Base-by-base conservation (phyloP, 2,113 vertebrate genomes). In the Phrynosoma platyrhinos region DNA sequence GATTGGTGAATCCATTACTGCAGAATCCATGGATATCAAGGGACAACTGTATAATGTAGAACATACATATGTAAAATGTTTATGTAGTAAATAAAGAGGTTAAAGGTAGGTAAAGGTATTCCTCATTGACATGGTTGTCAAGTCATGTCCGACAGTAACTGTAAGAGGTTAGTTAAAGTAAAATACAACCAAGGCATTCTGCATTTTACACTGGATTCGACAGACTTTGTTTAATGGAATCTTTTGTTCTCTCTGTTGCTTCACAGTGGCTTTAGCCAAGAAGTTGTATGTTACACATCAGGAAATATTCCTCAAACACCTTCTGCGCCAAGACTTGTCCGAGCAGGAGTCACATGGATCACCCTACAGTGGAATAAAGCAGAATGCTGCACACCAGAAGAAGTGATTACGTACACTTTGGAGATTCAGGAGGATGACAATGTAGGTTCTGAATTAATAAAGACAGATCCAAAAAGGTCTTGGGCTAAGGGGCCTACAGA, bases 351-450 rank as follows among this genome's bases (percentile, higher is more conserved):
- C 84, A 98, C 98, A 23, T 99, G 99, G 99, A 96, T 99, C 89
- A 97, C 96, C 0, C 87, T 99, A 96, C 98, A 99, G 95, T 99
- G 99, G 99, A 98, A 91, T 64, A 98, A 98, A 90, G 98, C 98
- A 0, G 98, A 99, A 79, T 98, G 98, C 85, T 98, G 98, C 90
- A 95, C 97, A 0, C 96, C 96, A 0, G 99, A 99, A 79, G 99
- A 99, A 93, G 96, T 95, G 64, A 96, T 99, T 92, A 98, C 98
- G 82, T 99, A 99, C 95, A 98, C 97, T 30, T 95, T 99, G 87
- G 99, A 99, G 96, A 99, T 99, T 94, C 98, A 99, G 95, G 99
- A 99, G 83, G 98, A 99, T 27, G 98, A 98, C 93, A 97, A 97
- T 87, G 99, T 99, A 92, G 97, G 98, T 93, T 23, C 52, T 2